Conservation (phyloP, 2,888 invertebrate species). For the Melanostoma mellinum region DNA sequence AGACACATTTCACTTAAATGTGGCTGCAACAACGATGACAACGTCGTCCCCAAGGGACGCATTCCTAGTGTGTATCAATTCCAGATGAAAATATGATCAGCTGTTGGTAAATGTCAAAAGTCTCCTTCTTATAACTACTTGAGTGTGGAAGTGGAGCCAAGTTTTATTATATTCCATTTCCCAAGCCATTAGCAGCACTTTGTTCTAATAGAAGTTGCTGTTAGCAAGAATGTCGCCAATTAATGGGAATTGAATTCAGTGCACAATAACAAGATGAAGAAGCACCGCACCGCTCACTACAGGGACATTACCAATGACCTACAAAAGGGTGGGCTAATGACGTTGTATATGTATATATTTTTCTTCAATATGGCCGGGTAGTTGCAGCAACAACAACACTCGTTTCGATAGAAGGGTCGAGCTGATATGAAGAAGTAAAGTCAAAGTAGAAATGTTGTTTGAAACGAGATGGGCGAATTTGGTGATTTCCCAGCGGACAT, state of each 20-base stretch:
- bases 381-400: slow-evolving; percentile 31
- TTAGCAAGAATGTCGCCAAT: slow-evolving; percentile 60
- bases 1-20: slow-evolving; percentile 42
- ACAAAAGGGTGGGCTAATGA: slow-evolving; percentile 27
- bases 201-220: slow-evolving; percentile 35
- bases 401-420: slow-evolving; percentile 56
- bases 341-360: neutral
- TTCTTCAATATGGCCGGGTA: slow-evolving; percentile 26
- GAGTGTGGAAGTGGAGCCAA: neutral
- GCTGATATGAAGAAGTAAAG: slow-evolving; percentile 44
- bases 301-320: slow-evolving; percentile 15
- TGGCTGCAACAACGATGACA: neutral
- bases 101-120: slow-evolving; percentile 70
- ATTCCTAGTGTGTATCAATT: slow-evolving; percentile 54
- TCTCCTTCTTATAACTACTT: neutral
- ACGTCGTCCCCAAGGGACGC: slow-evolving; percentile 50
- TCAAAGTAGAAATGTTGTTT: slow-evolving; percentile 21
- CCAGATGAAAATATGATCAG: slow-evolving; percentile 69
- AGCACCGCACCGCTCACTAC: neutral
- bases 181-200: slow-evolving; percentile 40
- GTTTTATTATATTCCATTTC: slow-evolving; percentile 6
- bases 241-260: slow-evolving; percentile 40
- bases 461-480: slow-evolving; percentile 34
- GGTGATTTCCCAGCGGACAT: slow-evolving; percentile 65
- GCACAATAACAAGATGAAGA: slow-evolving; percentile 20